These are phyloP conservation scores for honey bee (Apis mellifera) DNA, from an alignment of 1,140 invertebrate species.

Conservation along the genomic window Amel_HAv3.1 CM009944.2:5204501-5205000, in stretches of 20 bases:
- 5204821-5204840: background rate
- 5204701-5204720: slow-evolving; percentile 53
- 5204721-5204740: slow-evolving; percentile 71
- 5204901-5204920: background rate
- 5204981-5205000: slow-evolving; percentile 26
- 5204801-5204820: slow-evolving; percentile 28
- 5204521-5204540: background rate
- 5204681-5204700: slow-evolving; percentile 27
- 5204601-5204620: background rate
- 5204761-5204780: slow-evolving; percentile 75
- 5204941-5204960: background rate
- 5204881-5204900: background rate
- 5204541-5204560: background rate
- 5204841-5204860: slow-evolving; percentile 11
- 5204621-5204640: background rate
- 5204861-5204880: background rate
- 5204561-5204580: background rate
- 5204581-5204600: background rate
- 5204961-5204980: slow-evolving; percentile 4
- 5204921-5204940: background rate
- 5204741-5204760: slow-evolving; percentile 75
- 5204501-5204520: background rate
- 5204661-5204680: slow-evolving; percentile 18
- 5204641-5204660: background rate
- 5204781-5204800: slow-evolving; percentile 27